phyloP scores from a whole-genome alignment of 2,113 vertebrate genomes.

The Microcebus tavaratra region DNA sequence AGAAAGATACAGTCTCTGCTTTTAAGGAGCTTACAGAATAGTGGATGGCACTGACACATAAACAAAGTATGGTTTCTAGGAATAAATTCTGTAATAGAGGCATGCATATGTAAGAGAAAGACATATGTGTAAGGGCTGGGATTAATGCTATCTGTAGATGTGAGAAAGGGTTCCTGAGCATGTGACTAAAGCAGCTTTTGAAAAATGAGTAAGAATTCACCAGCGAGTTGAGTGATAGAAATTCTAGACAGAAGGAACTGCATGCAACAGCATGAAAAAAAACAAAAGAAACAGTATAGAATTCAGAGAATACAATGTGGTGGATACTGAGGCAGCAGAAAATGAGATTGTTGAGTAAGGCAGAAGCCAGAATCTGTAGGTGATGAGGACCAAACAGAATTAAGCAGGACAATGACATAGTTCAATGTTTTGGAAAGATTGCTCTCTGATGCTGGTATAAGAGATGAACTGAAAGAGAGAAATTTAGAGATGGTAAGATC shows the following conservation, averaged over 20 bases:
- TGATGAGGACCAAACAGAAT: not conserved
- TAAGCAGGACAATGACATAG: not conserved
- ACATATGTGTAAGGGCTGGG: not conserved
- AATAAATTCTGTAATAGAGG: not conserved
- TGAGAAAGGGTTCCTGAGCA: not conserved
- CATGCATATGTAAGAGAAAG: not conserved
- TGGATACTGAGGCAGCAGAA: not conserved
- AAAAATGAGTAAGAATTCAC: conserved; percentile 26
- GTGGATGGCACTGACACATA: not conserved
- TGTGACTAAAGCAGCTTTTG: not conserved
- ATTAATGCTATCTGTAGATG: not conserved
- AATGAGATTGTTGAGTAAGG: not conserved
- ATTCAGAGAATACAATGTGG: not conserved
- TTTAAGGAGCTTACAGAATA: not conserved
- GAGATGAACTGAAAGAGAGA: conserved; percentile 14
- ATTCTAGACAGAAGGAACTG: not conserved
- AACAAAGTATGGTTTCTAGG: not conserved
- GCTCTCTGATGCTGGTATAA: not conserved
- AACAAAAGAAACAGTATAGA: not conserved
- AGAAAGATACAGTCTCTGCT: not conserved
- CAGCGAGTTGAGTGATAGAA: not conserved
- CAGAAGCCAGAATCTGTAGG: not conserved
- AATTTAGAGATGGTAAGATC: not conserved
- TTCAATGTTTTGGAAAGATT: not conserved
- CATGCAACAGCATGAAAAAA: not conserved